Percentiles rank a stretch among this genome's conserved stretches.
phyloP scores from a whole-genome alignment of 2,113 vertebrate species.

The Cyphomyrus discorhynchus region DNA sequence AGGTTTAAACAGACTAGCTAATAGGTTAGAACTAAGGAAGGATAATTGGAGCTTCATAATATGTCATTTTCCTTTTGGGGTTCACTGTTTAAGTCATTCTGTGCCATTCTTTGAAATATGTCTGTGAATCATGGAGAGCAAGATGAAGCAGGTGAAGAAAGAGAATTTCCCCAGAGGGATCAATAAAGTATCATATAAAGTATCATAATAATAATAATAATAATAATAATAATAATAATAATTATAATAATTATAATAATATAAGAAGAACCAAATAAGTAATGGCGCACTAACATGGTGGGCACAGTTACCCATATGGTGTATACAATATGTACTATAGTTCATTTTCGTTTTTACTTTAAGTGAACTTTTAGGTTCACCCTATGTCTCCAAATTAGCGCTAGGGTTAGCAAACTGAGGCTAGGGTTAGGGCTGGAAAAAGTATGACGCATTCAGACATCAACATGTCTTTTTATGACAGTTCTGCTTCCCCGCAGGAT shows the following conservation, averaged over 20 bases:
- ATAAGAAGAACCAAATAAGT: not conserved
- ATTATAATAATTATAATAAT: no score
- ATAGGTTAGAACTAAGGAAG: not conserved
- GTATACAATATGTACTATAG: not conserved
- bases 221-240: not conserved
- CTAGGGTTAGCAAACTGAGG: no score
- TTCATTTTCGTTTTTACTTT: not conserved
- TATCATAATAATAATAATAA: not conserved
- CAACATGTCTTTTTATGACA: no score
- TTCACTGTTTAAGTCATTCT: not conserved
- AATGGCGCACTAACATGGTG: not conserved
- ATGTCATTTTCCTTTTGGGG: not conserved
- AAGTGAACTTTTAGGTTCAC: not conserved
- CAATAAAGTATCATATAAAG: not conserved
- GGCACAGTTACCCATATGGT: not conserved
- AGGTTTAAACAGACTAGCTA: not conserved
- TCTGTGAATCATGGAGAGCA: not conserved
- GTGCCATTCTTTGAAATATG: not conserved
- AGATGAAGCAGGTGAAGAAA: not conserved
- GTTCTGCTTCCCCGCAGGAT: no score
- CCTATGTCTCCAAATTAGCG: no score
- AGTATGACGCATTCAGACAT: no score
- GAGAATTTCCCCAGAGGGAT: not conserved
- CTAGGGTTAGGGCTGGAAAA: no score
- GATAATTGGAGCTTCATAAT: not conserved